Percentiles rank a stretch among this genome's conserved stretches.
Conservation (phyloP, 2,888 invertebrate species). For the Macaria notata region DNA sequence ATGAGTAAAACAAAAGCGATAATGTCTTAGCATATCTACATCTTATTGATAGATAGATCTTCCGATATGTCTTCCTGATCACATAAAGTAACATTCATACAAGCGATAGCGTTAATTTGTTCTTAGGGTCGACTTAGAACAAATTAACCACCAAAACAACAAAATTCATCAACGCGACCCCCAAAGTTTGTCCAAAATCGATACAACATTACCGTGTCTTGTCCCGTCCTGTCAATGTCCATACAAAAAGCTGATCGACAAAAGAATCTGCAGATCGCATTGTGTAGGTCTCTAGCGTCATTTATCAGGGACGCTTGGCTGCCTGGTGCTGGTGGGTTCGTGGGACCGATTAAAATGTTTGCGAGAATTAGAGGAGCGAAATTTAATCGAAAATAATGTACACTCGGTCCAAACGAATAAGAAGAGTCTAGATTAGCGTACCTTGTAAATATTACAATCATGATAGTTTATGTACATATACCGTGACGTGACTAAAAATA, state of each 20-base stretch:
- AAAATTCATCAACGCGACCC: slow-evolving; percentile 13
- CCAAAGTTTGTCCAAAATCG: slow-evolving; percentile 30
- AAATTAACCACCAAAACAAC: slow-evolving; percentile 4
- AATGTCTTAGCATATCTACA: too few relatives aligned
- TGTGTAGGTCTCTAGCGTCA: slow-evolving; percentile 65
- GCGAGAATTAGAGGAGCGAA: slow-evolving; percentile 22
- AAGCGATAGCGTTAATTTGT: background rate
- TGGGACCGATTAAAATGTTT: slow-evolving; percentile 65
- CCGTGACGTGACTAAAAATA: too few relatives aligned
- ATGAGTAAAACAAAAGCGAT: too few relatives aligned
- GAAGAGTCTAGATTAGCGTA: too few relatives aligned
- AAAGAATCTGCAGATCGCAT: slow-evolving; percentile 78
- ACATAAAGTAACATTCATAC: too few relatives aligned
- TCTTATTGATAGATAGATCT: too few relatives aligned
- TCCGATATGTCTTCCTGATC: too few relatives aligned
- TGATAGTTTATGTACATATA: too few relatives aligned
- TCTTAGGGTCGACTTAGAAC: too few relatives aligned
- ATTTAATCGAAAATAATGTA: background rate
- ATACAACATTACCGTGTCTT: slow-evolving; percentile 44
- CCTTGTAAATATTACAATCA: too few relatives aligned
- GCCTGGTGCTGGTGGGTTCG: slow-evolving; percentile 56
- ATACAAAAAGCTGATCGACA: slow-evolving; percentile 76
- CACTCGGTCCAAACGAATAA: too few relatives aligned
- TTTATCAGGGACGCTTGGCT: slow-evolving; percentile 74
- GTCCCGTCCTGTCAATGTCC: slow-evolving; percentile 69